phyloP scores from a whole-genome alignment of 2,797 vertebrate genomes.

The Naso thynnoides region DNA sequence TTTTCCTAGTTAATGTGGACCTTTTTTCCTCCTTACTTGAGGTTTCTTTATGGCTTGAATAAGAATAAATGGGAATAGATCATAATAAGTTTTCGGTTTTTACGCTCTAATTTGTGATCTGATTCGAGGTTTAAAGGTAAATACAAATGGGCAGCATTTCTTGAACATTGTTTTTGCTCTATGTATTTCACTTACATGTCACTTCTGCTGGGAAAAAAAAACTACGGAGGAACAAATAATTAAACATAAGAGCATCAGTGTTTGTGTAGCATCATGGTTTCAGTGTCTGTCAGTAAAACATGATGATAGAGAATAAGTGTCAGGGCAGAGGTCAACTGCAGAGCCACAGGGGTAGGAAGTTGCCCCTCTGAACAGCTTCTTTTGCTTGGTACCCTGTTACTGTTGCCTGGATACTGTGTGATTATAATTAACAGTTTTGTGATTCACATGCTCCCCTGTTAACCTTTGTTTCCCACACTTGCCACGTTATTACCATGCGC shows the following conservation, averaged over 20 bases:
- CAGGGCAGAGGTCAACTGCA: constrained; percentile 48
- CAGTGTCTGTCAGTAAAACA: constrained; percentile 30
- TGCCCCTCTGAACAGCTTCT: constrained; percentile 45
- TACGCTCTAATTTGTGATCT: background rate
- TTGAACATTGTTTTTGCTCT: background rate
- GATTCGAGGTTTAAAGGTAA: constrained; percentile 15
- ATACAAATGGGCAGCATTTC: background rate
- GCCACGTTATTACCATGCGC: constrained; percentile 30
- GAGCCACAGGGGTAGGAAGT: constrained; percentile 50
- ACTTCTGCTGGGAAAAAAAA: background rate
- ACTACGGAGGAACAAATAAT: constrained; percentile 17
- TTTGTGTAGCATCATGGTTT: constrained; percentile 1
- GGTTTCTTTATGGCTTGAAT: background rate
- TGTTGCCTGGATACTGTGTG: constrained; percentile 73
- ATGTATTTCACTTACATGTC: constrained; percentile 19
- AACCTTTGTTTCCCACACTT: constrained; percentile 51
- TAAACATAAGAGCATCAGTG: background rate
- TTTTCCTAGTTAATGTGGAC: too few relatives aligned
- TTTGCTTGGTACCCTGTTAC: constrained; percentile 29
- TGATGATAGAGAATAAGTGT: constrained; percentile 27
- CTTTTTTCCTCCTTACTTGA: too few relatives aligned
- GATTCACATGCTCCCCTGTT: constrained; percentile 58
- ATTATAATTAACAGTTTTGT: constrained; percentile 69
- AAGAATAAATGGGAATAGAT: background rate
- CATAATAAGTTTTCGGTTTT: too few relatives aligned